Evolutionary conservation across 2,797 vertebrate genomes (phyloP).

Genomic region (Sebastiscus tertius): DNA sequence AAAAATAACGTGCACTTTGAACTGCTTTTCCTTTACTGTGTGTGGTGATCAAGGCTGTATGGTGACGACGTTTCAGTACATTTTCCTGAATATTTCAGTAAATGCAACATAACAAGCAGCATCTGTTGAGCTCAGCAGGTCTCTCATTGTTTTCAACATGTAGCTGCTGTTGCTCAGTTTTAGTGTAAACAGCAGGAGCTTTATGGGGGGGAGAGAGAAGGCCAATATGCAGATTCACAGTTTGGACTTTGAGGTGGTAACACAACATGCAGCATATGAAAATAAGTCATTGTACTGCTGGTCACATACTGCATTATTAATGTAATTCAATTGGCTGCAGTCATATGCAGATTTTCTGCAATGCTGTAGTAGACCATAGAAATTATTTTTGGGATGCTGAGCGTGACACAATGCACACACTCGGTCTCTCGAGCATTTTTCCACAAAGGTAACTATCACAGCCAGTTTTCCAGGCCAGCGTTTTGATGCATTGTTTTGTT

Average conservation of each 20-base stretch:
- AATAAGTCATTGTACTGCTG: constrained; percentile 39
- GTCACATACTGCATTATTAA: constrained; percentile 54
- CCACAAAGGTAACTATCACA: constrained; percentile 60
- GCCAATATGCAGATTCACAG: constrained; percentile 22
- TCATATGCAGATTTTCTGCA: constrained; percentile 55
- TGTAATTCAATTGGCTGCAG: constrained; percentile 40
- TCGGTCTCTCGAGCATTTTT: constrained; percentile 35
- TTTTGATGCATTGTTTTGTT: constrained; percentile 74
- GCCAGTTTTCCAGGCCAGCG: constrained; percentile 54
- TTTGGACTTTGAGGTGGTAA: constrained; percentile 1
- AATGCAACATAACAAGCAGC: not conserved
- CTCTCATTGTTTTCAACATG: constrained; percentile 2
- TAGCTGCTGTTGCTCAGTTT: constrained; percentile 12
- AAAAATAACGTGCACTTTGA: constrained; percentile 53
- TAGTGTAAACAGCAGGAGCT: not conserved
- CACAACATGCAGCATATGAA: constrained; percentile 28
- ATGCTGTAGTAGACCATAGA: constrained; percentile 32
- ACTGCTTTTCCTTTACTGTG: constrained; percentile 21
- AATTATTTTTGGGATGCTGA: constrained; percentile 39
- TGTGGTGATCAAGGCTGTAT: constrained; percentile 16
- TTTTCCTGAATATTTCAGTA: constrained; percentile 16
- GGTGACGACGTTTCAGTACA: not conserved
- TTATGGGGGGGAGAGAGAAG: not conserved
- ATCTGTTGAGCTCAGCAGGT: not conserved
- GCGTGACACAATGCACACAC: constrained; percentile 28